Conservation (phyloP, 2,888 invertebrate species). For the Belgica antarctica region DNA sequence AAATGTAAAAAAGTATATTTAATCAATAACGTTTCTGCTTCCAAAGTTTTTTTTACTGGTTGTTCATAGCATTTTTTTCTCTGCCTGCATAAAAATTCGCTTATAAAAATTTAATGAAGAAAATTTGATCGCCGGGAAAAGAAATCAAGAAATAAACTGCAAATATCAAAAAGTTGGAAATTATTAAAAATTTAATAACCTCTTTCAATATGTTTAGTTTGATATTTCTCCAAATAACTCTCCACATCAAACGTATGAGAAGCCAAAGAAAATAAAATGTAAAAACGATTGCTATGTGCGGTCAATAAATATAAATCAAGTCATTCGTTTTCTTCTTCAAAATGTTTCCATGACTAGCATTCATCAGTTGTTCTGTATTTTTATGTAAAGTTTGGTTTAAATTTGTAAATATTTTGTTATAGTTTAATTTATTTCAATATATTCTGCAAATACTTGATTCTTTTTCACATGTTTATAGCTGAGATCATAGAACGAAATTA, state of each 20-base stretch:
- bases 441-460: too few relatives aligned
- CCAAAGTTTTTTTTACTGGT: not conserved
- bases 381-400: too few relatives aligned
- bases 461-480: too few relatives aligned
- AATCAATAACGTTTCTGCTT: slow-evolving; percentile 2
- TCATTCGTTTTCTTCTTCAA: not conserved
- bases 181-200: not conserved
- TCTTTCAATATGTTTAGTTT: not conserved
- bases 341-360: not conserved
- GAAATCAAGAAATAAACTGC: not conserved
- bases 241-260: not conserved
- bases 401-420: too few relatives aligned
- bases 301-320: slow-evolving; percentile 8
- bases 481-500: too few relatives aligned
- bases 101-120: not conserved
- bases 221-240: not conserved
- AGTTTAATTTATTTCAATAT: too few relatives aligned
- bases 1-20: slow-evolving; percentile 28
- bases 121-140: not conserved
- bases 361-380: too few relatives aligned
- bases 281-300: not conserved
- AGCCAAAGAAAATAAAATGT: not conserved
- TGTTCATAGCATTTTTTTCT: not conserved
- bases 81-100: slow-evolving; percentile 2
- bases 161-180: not conserved